Evolutionary conservation across 2,797 vertebrate species (phyloP).

Genomic region (Sebastes taczanowskii): DNA sequence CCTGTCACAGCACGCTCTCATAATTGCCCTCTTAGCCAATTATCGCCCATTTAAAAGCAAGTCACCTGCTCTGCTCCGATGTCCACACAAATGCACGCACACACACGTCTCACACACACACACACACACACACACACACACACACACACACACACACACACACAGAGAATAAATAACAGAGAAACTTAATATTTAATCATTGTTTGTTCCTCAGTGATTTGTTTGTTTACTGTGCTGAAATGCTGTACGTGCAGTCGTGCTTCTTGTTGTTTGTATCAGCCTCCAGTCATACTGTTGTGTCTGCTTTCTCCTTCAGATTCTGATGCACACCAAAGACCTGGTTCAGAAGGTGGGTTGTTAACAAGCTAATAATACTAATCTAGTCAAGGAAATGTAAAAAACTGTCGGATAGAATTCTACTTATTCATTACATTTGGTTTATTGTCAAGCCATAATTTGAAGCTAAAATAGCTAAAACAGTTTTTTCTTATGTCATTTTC

Average conservation of each 20-base stretch:
- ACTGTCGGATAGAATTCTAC: not conserved
- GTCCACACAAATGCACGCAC: slow-evolving; percentile 47
- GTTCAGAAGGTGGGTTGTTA: slow-evolving; percentile 92
- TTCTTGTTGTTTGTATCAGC: slow-evolving; percentile 5
- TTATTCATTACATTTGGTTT: not conserved
- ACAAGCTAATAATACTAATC: not conserved
- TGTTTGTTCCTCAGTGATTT: slow-evolving; percentile 83
- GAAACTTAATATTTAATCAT: slow-evolving; percentile 88
- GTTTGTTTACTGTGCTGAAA: slow-evolving; percentile 55
- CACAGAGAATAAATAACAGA: slow-evolving; percentile 36
- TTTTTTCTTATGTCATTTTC: not conserved
- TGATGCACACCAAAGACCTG: slow-evolving; percentile 99
- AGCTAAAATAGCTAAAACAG: not conserved
- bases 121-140: not conserved
- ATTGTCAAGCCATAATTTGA: not conserved
- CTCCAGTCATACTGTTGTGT: slow-evolving; percentile 25
- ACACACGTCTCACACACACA: not conserved
- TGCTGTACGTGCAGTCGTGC: not conserved
- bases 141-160: not conserved
- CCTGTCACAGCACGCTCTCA: slow-evolving; percentile 92
- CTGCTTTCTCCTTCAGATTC: slow-evolving; percentile 86
- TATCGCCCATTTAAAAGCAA: slow-evolving; percentile 95
- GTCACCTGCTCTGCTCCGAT: slow-evolving; percentile 94
- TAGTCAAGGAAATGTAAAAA: not conserved
- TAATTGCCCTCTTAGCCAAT: slow-evolving; percentile 99